Percentiles rank a stretch among this genome's conserved stretches.
Evolutionary conservation across 2,113 vertebrate species (phyloP).

Genomic region (Grammomys surdaster): DNA sequence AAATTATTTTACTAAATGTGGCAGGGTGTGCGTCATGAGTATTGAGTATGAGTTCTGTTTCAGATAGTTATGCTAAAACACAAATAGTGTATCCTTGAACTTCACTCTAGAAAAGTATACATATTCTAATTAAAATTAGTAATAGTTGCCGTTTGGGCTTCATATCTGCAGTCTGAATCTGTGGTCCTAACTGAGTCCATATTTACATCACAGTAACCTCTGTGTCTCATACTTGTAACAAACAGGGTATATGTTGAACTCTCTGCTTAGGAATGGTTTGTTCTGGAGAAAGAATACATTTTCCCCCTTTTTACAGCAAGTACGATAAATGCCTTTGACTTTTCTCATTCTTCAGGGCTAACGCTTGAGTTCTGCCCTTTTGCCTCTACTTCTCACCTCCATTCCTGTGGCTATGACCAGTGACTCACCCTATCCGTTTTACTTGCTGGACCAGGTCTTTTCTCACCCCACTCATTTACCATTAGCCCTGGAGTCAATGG

Average conservation of each 20-base stretch:
- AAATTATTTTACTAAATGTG: conserved; percentile 39
- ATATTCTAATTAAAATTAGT: conserved; percentile 15
- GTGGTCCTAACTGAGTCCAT: neutral
- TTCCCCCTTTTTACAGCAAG: neutral
- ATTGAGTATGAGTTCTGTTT: neutral
- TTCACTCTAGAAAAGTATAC: conserved; percentile 31
- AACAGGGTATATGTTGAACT: neutral
- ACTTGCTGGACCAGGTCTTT: neutral
- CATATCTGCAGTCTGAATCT: neutral
- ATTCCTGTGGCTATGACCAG: neutral
- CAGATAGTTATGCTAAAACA: conserved; percentile 37
- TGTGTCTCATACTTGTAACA: neutral
- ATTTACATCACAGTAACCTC: neutral
- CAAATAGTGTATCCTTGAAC: conserved; percentile 39
- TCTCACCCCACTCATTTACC: neutral
- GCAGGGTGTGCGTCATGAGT: neutral
- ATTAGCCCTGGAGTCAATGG: neutral
- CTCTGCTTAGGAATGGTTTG: conserved; percentile 55
- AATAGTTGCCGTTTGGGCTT: neutral
- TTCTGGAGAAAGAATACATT: conserved; percentile 39
- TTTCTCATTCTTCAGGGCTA: neutral
- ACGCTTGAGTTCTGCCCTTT: neutral
- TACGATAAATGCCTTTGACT: neutral
- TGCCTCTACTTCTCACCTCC: neutral
- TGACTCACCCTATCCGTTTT: neutral